phyloP scores from a whole-genome alignment of 2,113 vertebrate genomes.

The Periophthalmodon schlosseri region DNA sequence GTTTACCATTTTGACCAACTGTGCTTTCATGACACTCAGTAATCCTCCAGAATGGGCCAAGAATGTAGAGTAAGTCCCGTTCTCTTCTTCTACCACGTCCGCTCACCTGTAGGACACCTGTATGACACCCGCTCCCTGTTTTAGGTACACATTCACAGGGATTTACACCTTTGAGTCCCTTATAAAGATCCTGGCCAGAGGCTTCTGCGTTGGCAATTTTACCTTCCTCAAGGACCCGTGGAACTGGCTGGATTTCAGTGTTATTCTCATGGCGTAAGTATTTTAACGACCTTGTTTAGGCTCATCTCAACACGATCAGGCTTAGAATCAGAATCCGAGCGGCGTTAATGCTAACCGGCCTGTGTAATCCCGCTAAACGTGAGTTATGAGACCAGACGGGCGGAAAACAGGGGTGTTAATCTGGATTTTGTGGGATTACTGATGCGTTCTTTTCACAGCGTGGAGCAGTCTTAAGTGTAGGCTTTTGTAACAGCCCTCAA shows the following conservation, averaged over 20 bases:
- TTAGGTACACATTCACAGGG: conserved; percentile 97
- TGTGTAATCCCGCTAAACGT: conserved; percentile 17
- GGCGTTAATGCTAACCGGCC: conserved; percentile 41
- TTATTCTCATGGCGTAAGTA: conserved; percentile 99
- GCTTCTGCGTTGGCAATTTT: conserved; percentile 96
- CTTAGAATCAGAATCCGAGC: conserved; percentile 34
- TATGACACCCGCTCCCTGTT: neutral
- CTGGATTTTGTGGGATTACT: conserved; percentile 16
- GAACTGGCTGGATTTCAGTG: conserved; percentile 99
- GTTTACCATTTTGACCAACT: conserved; percentile 99
- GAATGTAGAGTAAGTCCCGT: conserved; percentile 94
- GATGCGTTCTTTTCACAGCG: conserved; percentile 10
- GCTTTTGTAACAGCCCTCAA: conserved; percentile 32
- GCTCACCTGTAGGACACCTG: neutral
- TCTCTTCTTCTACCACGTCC: neutral
- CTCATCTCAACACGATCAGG: conserved; percentile 42
- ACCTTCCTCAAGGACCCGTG: conserved; percentile 97
- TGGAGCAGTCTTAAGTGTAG: conserved; percentile 3
- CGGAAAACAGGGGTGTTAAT: neutral
- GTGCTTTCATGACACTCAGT: conserved; percentile 97
- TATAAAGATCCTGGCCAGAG: conserved; percentile 97
- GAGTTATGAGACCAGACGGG: conserved; percentile 13
- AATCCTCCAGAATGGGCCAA: conserved; percentile 97
- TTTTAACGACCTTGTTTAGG: conserved; percentile 33
- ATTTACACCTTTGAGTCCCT: conserved; percentile 99